phyloP scores from a whole-genome alignment of 2,113 vertebrate species.

The human region GRCh38 chr12:125556001-125556500 shows the following conservation, averaged over 20 bases:
- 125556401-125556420: background rate
- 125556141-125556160: background rate
- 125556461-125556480: background rate
- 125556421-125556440: too few relatives aligned
- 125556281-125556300: background rate
- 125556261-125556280: background rate
- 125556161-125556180: background rate
- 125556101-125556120: background rate
- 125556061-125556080: background rate
- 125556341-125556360: too few relatives aligned
- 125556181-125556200: too few relatives aligned
- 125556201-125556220: background rate
- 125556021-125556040: background rate
- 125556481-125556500: background rate
- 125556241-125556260: background rate
- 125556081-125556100: background rate
- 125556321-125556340: background rate
- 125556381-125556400: too few relatives aligned
- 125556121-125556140: background rate
- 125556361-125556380: background rate
- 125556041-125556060: background rate
- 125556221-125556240: background rate
- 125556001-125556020: background rate
- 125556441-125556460: background rate
- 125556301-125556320: background rate